phyloP scores from a whole-genome alignment of 2,113 vertebrate genomes.

The Ictalurus punctatus region DNA sequence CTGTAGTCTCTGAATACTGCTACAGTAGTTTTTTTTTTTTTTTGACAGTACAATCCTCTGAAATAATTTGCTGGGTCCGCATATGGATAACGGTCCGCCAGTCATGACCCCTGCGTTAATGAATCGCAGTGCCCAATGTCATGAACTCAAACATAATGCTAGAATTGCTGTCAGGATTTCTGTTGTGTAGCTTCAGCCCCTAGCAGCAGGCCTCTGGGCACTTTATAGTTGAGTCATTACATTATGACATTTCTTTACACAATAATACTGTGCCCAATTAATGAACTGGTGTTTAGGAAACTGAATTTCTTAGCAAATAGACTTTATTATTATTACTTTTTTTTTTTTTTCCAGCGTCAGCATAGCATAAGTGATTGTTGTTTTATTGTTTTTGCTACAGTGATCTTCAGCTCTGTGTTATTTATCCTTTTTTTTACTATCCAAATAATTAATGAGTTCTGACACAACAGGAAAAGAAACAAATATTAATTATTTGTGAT shows the following conservation, averaged over 20 bases:
- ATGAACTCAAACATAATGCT: conserved; percentile 3
- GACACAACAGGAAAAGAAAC: conserved; percentile 59
- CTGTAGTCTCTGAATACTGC: neutral
- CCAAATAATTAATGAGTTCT: conserved; percentile 61
- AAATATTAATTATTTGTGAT: conserved; percentile 66
- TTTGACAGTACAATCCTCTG: neutral
- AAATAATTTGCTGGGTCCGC: neutral
- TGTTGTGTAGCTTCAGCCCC: conserved; percentile 1
- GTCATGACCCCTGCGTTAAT: neutral
- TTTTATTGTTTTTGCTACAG: conserved; percentile 50
- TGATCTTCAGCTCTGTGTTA: conserved; percentile 56
- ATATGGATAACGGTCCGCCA: neutral
- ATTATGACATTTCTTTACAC: conserved; percentile 35
- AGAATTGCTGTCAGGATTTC: conserved; percentile 4
- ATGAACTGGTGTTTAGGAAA: conserved; percentile 38
- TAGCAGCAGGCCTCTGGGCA: conserved; percentile 8
- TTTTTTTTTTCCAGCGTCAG: conserved; percentile 37
- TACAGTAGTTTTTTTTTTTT: neutral
- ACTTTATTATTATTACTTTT: conserved; percentile 35
- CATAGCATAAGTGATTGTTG: conserved; percentile 42
- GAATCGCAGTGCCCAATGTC: neutral
- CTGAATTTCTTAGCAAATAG: conserved; percentile 41
- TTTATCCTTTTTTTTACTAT: conserved; percentile 56
- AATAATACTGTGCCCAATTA: conserved; percentile 29
- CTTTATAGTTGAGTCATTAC: conserved; percentile 42